Evolutionary conservation across 2,888 invertebrate genomes (phyloP).

Genomic region (Tipula lateralis): DNA sequence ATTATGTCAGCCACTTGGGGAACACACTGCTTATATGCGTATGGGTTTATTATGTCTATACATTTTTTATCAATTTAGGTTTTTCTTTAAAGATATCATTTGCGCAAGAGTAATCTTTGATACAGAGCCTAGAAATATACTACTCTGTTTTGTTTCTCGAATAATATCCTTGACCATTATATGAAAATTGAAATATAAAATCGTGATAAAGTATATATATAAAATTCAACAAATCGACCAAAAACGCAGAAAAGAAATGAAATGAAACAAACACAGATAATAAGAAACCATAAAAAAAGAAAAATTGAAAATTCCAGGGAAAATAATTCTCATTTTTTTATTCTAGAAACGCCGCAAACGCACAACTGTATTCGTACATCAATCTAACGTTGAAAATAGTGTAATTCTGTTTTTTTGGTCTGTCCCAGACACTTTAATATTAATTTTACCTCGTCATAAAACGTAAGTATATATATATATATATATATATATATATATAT

Average conservation of each 20-base stretch:
- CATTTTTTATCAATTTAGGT: neutral
- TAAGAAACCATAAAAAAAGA: neutral
- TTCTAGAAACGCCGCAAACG: neutral
- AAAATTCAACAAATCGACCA: neutral
- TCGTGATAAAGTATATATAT: neutral
- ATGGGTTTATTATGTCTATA: too few relatives aligned
- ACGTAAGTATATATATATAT: neutral
- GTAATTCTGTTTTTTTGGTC: neutral
- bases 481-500: slow-evolving; percentile 26
- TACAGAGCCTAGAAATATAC: neutral
- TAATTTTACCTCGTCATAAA: neutral
- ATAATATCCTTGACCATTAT: neutral
- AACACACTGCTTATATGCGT: too few relatives aligned
- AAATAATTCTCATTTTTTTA: neutral
- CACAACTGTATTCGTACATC: neutral
- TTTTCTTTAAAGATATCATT: neutral
- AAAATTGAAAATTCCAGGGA: slow-evolving; percentile 1
- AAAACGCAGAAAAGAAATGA: neutral
- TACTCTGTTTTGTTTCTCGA: neutral
- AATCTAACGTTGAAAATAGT: neutral
- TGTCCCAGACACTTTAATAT: neutral
- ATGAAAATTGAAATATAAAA: neutral
- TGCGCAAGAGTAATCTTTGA: neutral
- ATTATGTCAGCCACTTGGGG: too few relatives aligned
- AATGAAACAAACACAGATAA: neutral